phyloP scores from a whole-genome alignment of 2,888 invertebrate genomes.

The Selenia dentaria region DNA sequence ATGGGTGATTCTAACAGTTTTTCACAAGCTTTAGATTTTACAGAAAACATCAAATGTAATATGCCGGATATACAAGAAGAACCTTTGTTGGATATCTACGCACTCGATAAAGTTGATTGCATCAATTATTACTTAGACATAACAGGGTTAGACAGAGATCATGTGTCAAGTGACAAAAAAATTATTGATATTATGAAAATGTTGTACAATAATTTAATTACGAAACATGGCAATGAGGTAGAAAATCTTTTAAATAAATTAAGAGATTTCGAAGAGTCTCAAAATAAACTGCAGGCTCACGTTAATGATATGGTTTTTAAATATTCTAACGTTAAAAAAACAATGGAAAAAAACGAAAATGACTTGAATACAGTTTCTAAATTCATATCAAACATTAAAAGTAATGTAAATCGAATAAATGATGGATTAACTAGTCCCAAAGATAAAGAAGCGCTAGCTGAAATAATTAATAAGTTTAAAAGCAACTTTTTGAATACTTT shows the following conservation, averaged over 20 bases:
- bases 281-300: slow-evolving; percentile 46
- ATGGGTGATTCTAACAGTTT: slow-evolving; percentile 53
- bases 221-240: slow-evolving; percentile 62
- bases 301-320: slow-evolving; percentile 41
- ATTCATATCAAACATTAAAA: slow-evolving; percentile 45
- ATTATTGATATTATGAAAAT: slow-evolving; percentile 69
- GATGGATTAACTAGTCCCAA: slow-evolving; percentile 30
- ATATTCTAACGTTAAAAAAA: slow-evolving; percentile 43
- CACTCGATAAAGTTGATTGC: slow-evolving; percentile 63
- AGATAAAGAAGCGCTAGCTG: slow-evolving; percentile 31
- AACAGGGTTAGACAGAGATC: slow-evolving; percentile 51
- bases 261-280: slow-evolving; percentile 57
- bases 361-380: slow-evolving; percentile 42
- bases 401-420: slow-evolving; percentile 44
- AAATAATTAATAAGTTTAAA: slow-evolving; percentile 48
- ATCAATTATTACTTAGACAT: slow-evolving; percentile 61
- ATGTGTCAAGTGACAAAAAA: slow-evolving; percentile 48
- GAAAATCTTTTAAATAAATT: slow-evolving; percentile 68
- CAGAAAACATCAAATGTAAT: slow-evolving; percentile 36
- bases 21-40: slow-evolving; percentile 43
- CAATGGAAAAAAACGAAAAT: slow-evolving; percentile 49
- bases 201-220: slow-evolving; percentile 56
- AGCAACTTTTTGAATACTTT: slow-evolving; percentile 53
- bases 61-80: slow-evolving; percentile 57
- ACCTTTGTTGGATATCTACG: slow-evolving; percentile 47